Percentiles rank a stretch among this genome's conserved stretches.
phyloP scores from a whole-genome alignment of 1,140 invertebrate species.

The Brachionus manjavacas region DNA sequence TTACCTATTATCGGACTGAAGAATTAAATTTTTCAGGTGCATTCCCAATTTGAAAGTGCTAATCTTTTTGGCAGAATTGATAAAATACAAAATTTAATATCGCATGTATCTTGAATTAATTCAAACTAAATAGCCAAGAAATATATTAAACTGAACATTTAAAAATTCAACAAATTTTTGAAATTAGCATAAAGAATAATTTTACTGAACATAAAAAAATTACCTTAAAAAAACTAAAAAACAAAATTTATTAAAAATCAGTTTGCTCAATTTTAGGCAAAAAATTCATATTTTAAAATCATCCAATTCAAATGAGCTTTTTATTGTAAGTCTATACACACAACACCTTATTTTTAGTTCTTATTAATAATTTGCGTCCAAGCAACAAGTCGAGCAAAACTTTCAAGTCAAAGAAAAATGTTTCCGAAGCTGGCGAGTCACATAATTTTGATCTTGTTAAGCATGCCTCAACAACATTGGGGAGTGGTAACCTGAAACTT shows the following conservation, averaged over 20 bases:
- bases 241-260: neutral
- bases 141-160: neutral
- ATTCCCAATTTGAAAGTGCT: no score
- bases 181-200: conserved; percentile 21
- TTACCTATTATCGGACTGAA: no score
- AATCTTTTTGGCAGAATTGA: no score
- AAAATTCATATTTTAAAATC: conserved; percentile 47
- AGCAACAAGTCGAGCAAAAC: conserved; percentile 73
- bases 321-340: conserved; percentile 49
- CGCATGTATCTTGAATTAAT: neutral
- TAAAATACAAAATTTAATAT: neutral
- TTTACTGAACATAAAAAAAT: neutral
- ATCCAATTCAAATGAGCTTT: conserved; percentile 50
- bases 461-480: conserved; percentile 94
- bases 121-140: neutral
- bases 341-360: neutral
- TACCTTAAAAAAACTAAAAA: conserved; percentile 6
- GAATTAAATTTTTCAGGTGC: no score
- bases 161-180: conserved; percentile 23
- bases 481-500: conserved; percentile 88
- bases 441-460: conserved; percentile 86
- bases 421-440: neutral
- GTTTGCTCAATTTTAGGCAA: neutral
- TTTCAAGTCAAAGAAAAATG: conserved; percentile 37
- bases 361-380: conserved; percentile 42